Evolutionary conservation across 1,140 invertebrate genomes (phyloP).

Genomic region (Lerema accius): DNA sequence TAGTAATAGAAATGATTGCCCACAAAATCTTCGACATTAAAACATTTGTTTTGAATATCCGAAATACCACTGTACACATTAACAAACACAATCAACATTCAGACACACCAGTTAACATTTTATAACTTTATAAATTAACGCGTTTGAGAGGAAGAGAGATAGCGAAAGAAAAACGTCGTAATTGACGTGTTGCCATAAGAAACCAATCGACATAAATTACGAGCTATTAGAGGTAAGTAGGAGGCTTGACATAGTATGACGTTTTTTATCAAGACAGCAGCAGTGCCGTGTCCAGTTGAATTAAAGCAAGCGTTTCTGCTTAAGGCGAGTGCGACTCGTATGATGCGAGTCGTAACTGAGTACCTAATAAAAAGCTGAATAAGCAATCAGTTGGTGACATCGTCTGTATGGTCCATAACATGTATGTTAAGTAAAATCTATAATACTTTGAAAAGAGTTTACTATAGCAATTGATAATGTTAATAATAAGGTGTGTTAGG

Average conservation of each 20-base stretch:
- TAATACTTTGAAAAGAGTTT: too few relatives aligned
- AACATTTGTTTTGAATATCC: too few relatives aligned
- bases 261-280: slow-evolving; percentile 13
- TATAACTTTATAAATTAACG: too few relatives aligned
- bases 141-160: background rate
- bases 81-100: too few relatives aligned
- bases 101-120: too few relatives aligned
- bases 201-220: slow-evolving; percentile 28
- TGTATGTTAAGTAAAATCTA: too few relatives aligned
- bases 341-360: too few relatives aligned
- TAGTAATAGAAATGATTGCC: too few relatives aligned
- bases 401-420: background rate
- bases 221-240: slow-evolving; percentile 18
- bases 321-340: background rate
- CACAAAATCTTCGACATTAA: too few relatives aligned
- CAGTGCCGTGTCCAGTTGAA: background rate
- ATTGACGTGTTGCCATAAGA: slow-evolving; percentile 6
- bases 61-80: too few relatives aligned
- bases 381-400: background rate
- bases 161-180: background rate
- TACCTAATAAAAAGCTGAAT: background rate
- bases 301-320: slow-evolving; percentile 7
- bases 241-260: slow-evolving; percentile 9
- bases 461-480: too few relatives aligned
- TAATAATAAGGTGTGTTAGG: too few relatives aligned